A percentile compares a stretch with the other conserved stretches of the same genome.
These are phyloP conservation scores for Glaucidium brasilianum DNA, from an alignment of 2,113 vertebrate genomes.

Conservation along the genomic window DNA sequence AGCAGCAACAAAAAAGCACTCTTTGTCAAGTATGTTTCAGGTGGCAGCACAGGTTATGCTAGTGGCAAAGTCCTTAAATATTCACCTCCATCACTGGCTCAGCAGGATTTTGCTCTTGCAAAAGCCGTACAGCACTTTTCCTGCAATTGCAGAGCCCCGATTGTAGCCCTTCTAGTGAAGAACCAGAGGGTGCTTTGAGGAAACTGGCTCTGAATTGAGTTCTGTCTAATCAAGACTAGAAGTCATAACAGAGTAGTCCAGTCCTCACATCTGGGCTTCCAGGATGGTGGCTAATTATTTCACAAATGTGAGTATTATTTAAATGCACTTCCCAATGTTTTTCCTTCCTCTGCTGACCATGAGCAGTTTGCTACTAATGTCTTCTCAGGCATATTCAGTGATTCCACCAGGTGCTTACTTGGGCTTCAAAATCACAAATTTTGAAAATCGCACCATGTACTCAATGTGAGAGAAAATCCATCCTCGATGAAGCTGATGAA, in stretches of 20 bases:
- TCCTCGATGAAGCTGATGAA: not conserved
- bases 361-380: not conserved
- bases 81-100: conserved; percentile 46
- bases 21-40: conserved; percentile 15
- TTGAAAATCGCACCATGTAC: not conserved
- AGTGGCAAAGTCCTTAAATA: conserved; percentile 31
- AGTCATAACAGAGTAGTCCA: not conserved
- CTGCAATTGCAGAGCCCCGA: not conserved
- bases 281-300: not conserved
- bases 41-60: conserved; percentile 34
- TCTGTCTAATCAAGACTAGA: not conserved
- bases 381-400: not conserved
- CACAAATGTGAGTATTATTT: not conserved
- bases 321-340: not conserved
- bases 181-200: not conserved
- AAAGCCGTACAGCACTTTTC: not conserved
- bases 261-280: not conserved
- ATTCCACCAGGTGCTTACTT: not conserved
- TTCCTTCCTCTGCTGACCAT: not conserved
- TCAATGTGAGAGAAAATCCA: not conserved
- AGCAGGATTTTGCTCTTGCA: conserved; percentile 35
- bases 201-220: not conserved
- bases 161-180: not conserved
- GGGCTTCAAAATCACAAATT: not conserved
- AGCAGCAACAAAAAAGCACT: not conserved